These are phyloP conservation scores for Aldrovandia affinis DNA, from an alignment of 2,797 vertebrate genomes.

Conservation along the genomic window DNA sequence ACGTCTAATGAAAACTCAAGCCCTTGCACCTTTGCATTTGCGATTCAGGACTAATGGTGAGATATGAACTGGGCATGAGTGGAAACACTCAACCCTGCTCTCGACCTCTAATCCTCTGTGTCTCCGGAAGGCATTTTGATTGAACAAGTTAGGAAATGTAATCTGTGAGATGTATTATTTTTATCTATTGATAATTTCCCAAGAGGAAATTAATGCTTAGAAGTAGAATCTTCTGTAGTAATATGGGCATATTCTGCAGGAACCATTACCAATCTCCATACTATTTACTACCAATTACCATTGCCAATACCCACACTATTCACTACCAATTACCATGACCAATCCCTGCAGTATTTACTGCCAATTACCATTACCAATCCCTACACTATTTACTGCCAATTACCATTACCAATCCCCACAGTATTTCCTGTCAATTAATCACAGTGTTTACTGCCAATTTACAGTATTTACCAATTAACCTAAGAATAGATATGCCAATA, in stretches of 20 bases:
- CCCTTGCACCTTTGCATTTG: neutral
- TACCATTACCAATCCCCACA: slow-evolving; percentile 37
- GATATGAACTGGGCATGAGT: neutral
- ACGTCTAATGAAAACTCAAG: neutral
- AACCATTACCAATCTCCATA: slow-evolving; percentile 17
- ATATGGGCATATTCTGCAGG: neutral
- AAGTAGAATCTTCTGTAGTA: slow-evolving; percentile 1
- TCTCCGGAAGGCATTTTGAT: neutral
- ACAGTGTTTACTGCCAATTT: slow-evolving; percentile 33
- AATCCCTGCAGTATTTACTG: slow-evolving; percentile 49
- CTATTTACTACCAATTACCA: slow-evolving; percentile 25
- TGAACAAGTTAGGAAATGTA: slow-evolving; percentile 14
- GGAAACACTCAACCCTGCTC: neutral
- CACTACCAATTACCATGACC: slow-evolving; percentile 40
- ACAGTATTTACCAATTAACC: slow-evolving; percentile 29
- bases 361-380: slow-evolving; percentile 37
- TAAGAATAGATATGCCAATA: neutral
- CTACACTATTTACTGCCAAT: slow-evolving; percentile 50
- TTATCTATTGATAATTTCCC: slow-evolving; percentile 43
- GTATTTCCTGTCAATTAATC: slow-evolving; percentile 36
- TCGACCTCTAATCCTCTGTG: neutral
- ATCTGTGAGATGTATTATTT: slow-evolving; percentile 29
- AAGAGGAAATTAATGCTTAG: slow-evolving; percentile 24
- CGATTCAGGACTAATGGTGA: no score
- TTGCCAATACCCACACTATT: slow-evolving; percentile 25